Evolutionary conservation across 2,797 vertebrate genomes (phyloP).

Genomic region (Furcifer pardalis): DNA sequence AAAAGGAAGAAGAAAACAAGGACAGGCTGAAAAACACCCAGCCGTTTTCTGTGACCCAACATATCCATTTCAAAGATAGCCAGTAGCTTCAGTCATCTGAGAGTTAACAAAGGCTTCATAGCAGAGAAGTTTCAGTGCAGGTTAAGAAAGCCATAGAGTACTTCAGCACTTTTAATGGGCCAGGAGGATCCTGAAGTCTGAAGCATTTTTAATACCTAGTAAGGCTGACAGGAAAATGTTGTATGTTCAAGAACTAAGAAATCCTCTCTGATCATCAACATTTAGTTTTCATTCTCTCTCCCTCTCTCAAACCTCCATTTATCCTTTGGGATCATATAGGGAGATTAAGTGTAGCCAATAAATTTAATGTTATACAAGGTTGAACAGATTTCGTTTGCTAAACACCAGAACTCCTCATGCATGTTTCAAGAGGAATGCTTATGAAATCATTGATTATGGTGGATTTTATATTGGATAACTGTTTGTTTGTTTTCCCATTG

Average conservation of each 20-base stretch:
- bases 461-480: fast-evolving
- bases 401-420: not conserved
- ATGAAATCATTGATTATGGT: not conserved
- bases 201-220: not conserved
- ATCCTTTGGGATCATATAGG: constrained; percentile 23
- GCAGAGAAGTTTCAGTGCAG: constrained; percentile 9
- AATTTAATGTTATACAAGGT: not conserved
- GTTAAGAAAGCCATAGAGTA: not conserved
- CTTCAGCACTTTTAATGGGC: not conserved
- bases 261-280: not conserved
- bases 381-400: constrained; percentile 17
- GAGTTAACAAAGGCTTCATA: not conserved
- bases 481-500: not conserved
- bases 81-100: not conserved
- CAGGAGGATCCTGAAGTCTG: fast-evolving
- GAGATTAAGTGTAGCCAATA: constrained; percentile 24
- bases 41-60: constrained; percentile 12
- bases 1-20: not conserved
- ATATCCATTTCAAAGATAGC: constrained; percentile 26
- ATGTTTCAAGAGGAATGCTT: constrained; percentile 9
- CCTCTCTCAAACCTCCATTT: not conserved
- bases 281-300: constrained; percentile 5
- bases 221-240: not conserved
- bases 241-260: fast-evolving
- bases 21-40: not conserved